Base-by-base conservation (phyloP, 2,888 invertebrate species). In the Volucella bombylans region DNA sequence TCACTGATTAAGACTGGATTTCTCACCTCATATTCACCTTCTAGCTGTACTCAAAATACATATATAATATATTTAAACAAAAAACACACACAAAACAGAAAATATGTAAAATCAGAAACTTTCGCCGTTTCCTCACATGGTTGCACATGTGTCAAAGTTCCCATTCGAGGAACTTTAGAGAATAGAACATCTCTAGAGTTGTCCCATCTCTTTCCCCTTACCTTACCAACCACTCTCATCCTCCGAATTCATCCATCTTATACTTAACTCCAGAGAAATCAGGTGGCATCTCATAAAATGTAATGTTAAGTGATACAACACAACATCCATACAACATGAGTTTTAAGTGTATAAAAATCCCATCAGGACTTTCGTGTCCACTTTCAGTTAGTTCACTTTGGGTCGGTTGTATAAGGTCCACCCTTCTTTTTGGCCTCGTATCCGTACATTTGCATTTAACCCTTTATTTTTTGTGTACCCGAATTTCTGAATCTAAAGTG, bases 341-440 rank as follows among this genome's bases (percentile, higher is more conserved):
- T 81, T 80, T 77, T 85, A 85, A 80, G 85, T 81, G 80, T 77
- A 77, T 81, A 72, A 77, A 85, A 85, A 77, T 72, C 81, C 85
- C 85, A 80, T 85, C 85, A 80, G 68, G 61, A 65, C 67, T 52
- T 49, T 59, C 72, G 57, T 80, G 76, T 76, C 85, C 76, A 64
- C 68, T 80, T 71, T 49, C 31, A 31, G 57, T 41, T 43, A 31
- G 23, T 67, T 54, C 57, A 57, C 43, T 59, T 43, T 52, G 59
- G 4, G 45, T 77, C 18, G 38, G 11, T 61, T 12, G 38, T 15
- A 11, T 14, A 15, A 39, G 18, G 31, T 73, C 79, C 68, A 15
- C 67, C 50, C 50, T 64, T 54, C 47, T 71, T 41, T 8, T 49
- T 14, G 62, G 14, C 31, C 55, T 12, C 15, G 15, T 52, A 18